Evolutionary conservation across 1,140 invertebrate species (phyloP).

Genomic region (Hycleus phaleratus): DNA sequence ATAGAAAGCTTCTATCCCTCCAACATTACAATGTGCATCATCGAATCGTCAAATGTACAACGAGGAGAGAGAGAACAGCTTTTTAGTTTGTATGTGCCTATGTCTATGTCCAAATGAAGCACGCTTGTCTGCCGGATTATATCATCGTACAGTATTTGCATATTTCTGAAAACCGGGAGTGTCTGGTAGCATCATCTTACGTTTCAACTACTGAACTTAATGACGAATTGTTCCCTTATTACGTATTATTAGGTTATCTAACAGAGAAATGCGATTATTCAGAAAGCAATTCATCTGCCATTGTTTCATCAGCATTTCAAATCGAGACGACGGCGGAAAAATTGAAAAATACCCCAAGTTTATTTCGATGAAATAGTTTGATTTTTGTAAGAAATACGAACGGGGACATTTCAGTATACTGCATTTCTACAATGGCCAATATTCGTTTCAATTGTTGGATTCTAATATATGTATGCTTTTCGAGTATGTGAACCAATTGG

Average conservation of each 20-base stretch:
- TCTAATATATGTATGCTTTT: too few species aligned
- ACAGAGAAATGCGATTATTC: constrained; percentile 21
- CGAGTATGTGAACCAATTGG: too few species aligned
- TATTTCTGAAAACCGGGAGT: constrained; percentile 17
- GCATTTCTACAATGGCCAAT: too few species aligned
- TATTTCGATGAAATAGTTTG: not conserved
- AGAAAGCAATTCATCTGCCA: constrained; percentile 20
- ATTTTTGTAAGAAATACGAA: not conserved
- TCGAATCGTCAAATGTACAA: not conserved
- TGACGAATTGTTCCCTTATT: constrained; percentile 28
- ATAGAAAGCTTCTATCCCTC: not conserved
- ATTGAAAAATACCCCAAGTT: not conserved
- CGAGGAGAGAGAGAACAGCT: not conserved
- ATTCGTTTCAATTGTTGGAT: too few species aligned
- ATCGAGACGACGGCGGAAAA: not conserved
- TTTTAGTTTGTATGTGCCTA: not conserved
- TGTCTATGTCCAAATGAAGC: constrained; percentile 23
- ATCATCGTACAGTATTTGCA: constrained; percentile 23
- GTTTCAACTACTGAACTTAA: constrained; percentile 24
- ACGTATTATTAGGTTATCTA: constrained; percentile 25
- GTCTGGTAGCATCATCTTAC: constrained; percentile 18
- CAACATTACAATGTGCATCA: not conserved
- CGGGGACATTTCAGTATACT: too few species aligned
- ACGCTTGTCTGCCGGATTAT: constrained; percentile 24
- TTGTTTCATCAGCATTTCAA: not conserved